Evolutionary conservation across 1,140 invertebrate genomes (phyloP).

Genomic region (Arion vulgaris): DNA sequence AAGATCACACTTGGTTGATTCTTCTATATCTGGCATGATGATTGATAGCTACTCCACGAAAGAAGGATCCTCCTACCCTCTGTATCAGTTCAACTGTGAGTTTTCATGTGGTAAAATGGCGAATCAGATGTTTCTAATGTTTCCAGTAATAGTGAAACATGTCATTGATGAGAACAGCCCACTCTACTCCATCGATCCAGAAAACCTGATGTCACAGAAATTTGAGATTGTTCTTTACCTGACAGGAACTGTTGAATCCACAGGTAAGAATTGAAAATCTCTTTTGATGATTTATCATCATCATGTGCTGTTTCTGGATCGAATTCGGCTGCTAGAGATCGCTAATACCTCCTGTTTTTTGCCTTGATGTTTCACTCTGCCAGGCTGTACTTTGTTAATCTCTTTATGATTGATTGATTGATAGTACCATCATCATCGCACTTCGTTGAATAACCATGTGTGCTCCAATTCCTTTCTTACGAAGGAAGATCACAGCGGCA

Average conservation of each 20-base stretch:
- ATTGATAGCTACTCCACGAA: slow-evolving; percentile 57
- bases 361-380: too few relatives aligned
- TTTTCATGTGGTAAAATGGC: slow-evolving; percentile 86
- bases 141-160: slow-evolving; percentile 87
- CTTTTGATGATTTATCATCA: too few relatives aligned
- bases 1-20: slow-evolving; percentile 67
- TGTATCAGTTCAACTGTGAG: slow-evolving; percentile 55
- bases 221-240: slow-evolving; percentile 97
- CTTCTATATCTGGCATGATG: slow-evolving; percentile 80
- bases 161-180: slow-evolving; percentile 88
- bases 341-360: too few relatives aligned
- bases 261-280: slow-evolving; percentile 46
- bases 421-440: too few relatives aligned
- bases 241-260: slow-evolving; percentile 81
- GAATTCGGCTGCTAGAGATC: too few relatives aligned
- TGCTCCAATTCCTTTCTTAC: too few relatives aligned
- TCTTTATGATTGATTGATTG: too few relatives aligned
- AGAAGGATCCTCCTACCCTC: slow-evolving; percentile 57
- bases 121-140: slow-evolving; percentile 92
- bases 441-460: too few relatives aligned
- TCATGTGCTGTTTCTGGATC: too few relatives aligned
- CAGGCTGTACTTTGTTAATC: too few relatives aligned
- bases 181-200: slow-evolving; percentile 88
- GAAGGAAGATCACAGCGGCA: too few relatives aligned
- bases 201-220: slow-evolving; percentile 87